Conservation (phyloP, 2,113 vertebrate species). For the Trematocara marginatum region DNA sequence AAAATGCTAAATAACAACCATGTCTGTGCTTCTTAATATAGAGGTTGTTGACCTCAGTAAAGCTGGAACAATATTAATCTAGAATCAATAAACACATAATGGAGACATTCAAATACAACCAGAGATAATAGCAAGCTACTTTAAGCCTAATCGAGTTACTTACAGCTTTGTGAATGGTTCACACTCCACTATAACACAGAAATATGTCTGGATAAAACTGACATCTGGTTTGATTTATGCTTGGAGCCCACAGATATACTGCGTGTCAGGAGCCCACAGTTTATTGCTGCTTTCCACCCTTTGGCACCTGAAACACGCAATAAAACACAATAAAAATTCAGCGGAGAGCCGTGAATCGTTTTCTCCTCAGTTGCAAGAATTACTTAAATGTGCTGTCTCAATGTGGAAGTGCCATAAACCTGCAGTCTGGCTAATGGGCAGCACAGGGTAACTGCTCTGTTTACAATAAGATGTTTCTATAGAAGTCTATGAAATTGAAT, state of each 20-base stretch:
- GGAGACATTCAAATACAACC: neutral
- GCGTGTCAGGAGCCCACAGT: neutral
- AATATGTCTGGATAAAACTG: neutral
- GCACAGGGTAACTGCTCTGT: neutral
- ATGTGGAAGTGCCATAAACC: neutral
- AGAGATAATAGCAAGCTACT: neutral
- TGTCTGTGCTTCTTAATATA: neutral
- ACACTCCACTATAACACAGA: neutral
- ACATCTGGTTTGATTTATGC: neutral
- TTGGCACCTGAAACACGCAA: neutral
- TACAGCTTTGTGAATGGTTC: neutral
- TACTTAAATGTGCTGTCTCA: neutral
- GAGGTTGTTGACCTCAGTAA: neutral
- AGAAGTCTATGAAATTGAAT: neutral
- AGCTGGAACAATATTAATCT: accelerated
- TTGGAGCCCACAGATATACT: neutral
- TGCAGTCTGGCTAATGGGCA: neutral
- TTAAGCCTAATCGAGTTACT: neutral
- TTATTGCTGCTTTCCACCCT: neutral
- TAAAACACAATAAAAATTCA: neutral
- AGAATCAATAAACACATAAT: neutral
- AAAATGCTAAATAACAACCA: neutral
- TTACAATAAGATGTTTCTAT: neutral
- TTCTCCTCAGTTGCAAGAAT: neutral
- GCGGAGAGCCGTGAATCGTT: neutral